phyloP scores from a whole-genome alignment of 2,113 vertebrate genomes.

The Nicator chloris region DNA sequence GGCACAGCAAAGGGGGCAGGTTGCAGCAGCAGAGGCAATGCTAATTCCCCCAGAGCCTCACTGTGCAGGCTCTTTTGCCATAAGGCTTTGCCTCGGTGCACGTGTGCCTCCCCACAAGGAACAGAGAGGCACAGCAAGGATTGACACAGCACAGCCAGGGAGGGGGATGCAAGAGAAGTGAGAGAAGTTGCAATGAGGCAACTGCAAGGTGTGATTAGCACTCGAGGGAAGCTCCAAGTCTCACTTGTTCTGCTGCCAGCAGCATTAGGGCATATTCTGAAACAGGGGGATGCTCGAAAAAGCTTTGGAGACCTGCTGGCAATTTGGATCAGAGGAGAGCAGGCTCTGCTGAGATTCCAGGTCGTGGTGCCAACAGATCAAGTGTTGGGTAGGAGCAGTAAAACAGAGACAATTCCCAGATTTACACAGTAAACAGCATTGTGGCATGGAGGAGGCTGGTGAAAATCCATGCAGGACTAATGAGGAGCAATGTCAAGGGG shows the following conservation, averaged over 20 bases:
- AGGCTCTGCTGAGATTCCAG: conserved; percentile 5
- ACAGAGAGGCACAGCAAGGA: background rate
- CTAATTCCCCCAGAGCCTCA: background rate
- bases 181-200: conserved; percentile 54
- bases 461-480: background rate
- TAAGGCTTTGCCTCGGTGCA: background rate
- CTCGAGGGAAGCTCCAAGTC: conserved; percentile 44
- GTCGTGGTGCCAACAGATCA: background rate
- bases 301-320: conserved; percentile 28
- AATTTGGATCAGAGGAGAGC: conserved; percentile 28
- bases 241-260: conserved; percentile 46
- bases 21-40: background rate
- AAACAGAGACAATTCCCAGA: background rate
- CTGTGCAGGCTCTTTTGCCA: background rate
- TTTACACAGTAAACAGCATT: background rate
- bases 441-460: background rate
- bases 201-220: conserved; percentile 49
- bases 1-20: background rate
- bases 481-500: background rate
- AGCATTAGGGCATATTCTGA: conserved; percentile 24
- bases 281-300: conserved; percentile 1
- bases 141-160: background rate
- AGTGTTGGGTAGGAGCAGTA: background rate
- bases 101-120: background rate
- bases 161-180: conserved; percentile 2